Conservation (phyloP, 2,113 vertebrate species). For the Nannobrachium achirus region DNA sequence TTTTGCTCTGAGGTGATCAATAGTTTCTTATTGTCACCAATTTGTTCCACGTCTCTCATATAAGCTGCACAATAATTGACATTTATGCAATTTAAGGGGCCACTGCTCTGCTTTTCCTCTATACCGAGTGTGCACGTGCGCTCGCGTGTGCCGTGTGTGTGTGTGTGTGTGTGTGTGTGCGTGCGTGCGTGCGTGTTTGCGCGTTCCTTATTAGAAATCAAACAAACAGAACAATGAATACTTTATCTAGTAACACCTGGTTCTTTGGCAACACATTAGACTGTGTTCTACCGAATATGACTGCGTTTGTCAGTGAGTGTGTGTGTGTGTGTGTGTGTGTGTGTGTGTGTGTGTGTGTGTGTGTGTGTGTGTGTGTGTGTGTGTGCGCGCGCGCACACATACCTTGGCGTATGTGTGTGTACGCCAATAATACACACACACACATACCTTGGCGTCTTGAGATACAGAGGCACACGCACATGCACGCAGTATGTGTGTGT, state of each 20-base stretch:
- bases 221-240: too few relatives aligned
- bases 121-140: constrained; percentile 14
- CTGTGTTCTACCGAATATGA: neutral
- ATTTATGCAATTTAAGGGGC: constrained; percentile 65
- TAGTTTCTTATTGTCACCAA: constrained; percentile 77
- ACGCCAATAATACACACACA: too few relatives aligned
- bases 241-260: too few relatives aligned
- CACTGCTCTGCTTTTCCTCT: constrained; percentile 51
- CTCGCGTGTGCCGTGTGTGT: neutral
- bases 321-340: constrained; percentile 6
- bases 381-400: too few relatives aligned
- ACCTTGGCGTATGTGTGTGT: too few relatives aligned
- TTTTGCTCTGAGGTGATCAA: constrained; percentile 73
- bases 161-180: too few relatives aligned
- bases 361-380: too few relatives aligned
- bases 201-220: too few relatives aligned
- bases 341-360: neutral
- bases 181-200: too few relatives aligned
- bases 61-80: constrained; percentile 66
- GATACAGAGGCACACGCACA: too few relatives aligned
- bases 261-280: neutral
- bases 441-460: too few relatives aligned
- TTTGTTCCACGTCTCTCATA: constrained; percentile 67
- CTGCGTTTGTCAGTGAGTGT: neutral
- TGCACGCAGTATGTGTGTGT: neutral